Percentiles rank a stretch among this genome's conserved stretches.
These are phyloP conservation scores for Aphis craccivora DNA, from an alignment of 1,140 invertebrate species.

Conservation along the genomic window DNA sequence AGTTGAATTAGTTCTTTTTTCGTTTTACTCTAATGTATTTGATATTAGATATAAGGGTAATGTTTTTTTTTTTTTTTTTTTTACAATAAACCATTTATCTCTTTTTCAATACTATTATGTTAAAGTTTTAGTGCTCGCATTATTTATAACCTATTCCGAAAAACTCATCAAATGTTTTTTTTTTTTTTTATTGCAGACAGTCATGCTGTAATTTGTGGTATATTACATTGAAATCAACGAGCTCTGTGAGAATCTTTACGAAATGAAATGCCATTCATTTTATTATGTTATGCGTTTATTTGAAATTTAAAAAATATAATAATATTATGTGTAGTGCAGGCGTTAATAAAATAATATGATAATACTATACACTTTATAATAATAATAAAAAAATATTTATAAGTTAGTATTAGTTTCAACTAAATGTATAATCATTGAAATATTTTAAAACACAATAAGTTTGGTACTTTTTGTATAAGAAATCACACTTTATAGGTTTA, in stretches of 20 bases:
- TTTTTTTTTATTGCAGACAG: not conserved
- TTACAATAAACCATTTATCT: not conserved
- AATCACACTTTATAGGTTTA: not conserved
- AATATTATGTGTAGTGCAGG: not conserved
- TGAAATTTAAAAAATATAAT: not conserved
- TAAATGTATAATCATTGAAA: not conserved
- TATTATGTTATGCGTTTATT: not conserved
- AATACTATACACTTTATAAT: not conserved
- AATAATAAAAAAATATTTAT: not conserved
- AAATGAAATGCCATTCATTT: not conserved
- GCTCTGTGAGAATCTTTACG: not conserved
- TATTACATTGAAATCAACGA: not conserved
- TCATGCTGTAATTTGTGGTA: not conserved
- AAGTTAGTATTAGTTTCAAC: not conserved
- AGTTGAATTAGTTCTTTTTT: conserved; percentile 1
- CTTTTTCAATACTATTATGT: conserved; percentile 32
- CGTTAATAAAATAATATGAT: not conserved
- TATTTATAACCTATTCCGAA: conserved; percentile 10
- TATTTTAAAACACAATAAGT: not conserved
- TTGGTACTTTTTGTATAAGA: not conserved
- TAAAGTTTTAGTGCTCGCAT: not conserved
- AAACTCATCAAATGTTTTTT: not conserved
- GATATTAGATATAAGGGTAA: not conserved
- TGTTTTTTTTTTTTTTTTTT: not conserved
- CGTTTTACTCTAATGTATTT: not conserved